phyloP scores from a whole-genome alignment of 1,140 invertebrate genomes.

The Drosophila miranda region DNA sequence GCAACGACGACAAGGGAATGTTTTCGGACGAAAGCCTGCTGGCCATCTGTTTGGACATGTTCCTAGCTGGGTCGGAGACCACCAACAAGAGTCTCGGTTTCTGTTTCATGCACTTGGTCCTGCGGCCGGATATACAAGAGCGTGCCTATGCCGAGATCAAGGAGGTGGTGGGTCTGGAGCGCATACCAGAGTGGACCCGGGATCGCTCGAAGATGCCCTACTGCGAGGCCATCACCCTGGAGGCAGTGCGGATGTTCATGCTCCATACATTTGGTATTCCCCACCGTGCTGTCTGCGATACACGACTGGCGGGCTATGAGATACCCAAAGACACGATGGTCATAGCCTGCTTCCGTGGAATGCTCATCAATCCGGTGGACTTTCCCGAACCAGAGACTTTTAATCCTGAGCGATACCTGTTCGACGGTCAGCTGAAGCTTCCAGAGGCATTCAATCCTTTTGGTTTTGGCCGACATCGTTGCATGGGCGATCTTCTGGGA shows the following conservation, averaged over 20 bases:
- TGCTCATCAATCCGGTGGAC: slow-evolving; percentile 87
- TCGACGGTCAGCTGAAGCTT: slow-evolving; percentile 86
- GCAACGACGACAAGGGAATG: slow-evolving; percentile 80
- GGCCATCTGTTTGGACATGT: slow-evolving; percentile 90
- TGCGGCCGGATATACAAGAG: slow-evolving; percentile 90
- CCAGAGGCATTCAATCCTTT: slow-evolving; percentile 91
- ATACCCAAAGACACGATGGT: slow-evolving; percentile 94
- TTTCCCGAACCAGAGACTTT: slow-evolving; percentile 87
- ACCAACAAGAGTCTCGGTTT: slow-evolving; percentile 90
- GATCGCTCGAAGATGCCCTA: slow-evolving; percentile 89
- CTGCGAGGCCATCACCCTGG: slow-evolving; percentile 89
- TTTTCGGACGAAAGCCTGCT: slow-evolving; percentile 88
- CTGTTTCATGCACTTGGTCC: slow-evolving; percentile 89
- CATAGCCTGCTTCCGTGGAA: slow-evolving; percentile 90
- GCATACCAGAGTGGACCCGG: slow-evolving; percentile 85
- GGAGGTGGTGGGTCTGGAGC: slow-evolving; percentile 86
- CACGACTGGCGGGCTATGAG: slow-evolving; percentile 87
- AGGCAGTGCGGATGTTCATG: slow-evolving; percentile 90
- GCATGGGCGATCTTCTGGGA: slow-evolving; percentile 92
- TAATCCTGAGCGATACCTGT: slow-evolving; percentile 90
- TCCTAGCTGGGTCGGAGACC: slow-evolving; percentile 92
- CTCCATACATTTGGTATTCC: slow-evolving; percentile 90
- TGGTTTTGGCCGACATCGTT: slow-evolving; percentile 91
- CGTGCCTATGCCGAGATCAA: slow-evolving; percentile 93
- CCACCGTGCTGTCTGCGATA: slow-evolving; percentile 89